Conservation (phyloP, 2,888 invertebrate genomes). For the Andrena chrysosceles region DNA sequence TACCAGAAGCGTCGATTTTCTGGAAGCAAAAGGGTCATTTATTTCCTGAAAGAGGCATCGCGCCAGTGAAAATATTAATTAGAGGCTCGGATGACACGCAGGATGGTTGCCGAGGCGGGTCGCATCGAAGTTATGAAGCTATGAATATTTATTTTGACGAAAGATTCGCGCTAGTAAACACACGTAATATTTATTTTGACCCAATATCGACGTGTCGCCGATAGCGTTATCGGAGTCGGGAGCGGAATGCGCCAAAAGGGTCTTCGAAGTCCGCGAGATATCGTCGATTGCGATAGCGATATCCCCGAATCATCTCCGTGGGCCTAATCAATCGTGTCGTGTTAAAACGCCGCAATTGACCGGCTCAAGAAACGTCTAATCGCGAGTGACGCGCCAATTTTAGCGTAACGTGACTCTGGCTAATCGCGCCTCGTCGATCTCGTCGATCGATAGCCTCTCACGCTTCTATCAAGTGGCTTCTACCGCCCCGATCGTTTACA, state of each 20-base stretch:
- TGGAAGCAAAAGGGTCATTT: no score
- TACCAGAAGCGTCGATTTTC: no score
- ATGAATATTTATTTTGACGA: slow-evolving; percentile 5
- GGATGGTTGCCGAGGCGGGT: no score
- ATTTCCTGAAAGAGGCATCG: no score
- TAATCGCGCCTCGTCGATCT: background rate
- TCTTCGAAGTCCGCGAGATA: slow-evolving; percentile 25
- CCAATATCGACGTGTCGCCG: background rate
- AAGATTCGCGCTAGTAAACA: background rate
- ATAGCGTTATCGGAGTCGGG: slow-evolving; percentile 1
- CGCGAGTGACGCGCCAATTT: background rate
- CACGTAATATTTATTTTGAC: slow-evolving; percentile 33
- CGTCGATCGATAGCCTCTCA: slow-evolving; percentile 5
- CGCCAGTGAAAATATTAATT: no score
- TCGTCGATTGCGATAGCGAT: background rate
- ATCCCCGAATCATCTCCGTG: background rate
- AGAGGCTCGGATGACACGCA: no score
- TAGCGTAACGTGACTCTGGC: background rate
- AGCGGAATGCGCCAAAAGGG: background rate
- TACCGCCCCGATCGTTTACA: no score
- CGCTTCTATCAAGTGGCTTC: no score
- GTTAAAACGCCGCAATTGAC: background rate
- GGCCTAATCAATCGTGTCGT: slow-evolving; percentile 3
- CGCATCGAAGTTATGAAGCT: background rate
- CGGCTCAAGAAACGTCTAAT: slow-evolving; percentile 7